These are phyloP conservation scores for Grallaria varia DNA, from an alignment of 2,113 vertebrate genomes.

Conservation along the genomic window DNA sequence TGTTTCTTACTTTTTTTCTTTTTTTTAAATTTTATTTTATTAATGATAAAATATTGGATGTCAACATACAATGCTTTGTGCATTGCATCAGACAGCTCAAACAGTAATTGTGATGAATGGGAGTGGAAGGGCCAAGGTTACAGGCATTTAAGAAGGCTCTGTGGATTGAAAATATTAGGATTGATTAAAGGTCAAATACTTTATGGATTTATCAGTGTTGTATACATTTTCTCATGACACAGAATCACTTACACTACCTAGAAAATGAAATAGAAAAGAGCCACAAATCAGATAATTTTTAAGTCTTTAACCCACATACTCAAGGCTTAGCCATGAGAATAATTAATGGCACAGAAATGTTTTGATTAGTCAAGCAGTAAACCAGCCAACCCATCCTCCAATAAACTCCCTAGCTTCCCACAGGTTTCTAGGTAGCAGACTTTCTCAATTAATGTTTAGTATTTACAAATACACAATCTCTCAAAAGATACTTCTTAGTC, in stretches of 20 bases:
- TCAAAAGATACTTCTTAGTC: neutral
- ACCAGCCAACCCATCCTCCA: neutral
- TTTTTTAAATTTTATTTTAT: slow-evolving; percentile 45
- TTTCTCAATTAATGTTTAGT: neutral
- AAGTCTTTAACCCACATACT: slow-evolving; percentile 1
- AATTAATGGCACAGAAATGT: slow-evolving; percentile 53
- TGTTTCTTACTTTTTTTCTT: slow-evolving; percentile 55
- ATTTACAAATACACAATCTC: neutral
- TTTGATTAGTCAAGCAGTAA: slow-evolving; percentile 49
- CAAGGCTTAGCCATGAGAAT: neutral
- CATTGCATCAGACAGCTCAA: slow-evolving; percentile 73
- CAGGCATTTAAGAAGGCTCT: slow-evolving; percentile 73
- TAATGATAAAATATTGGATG: slow-evolving; percentile 82
- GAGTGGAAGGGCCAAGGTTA: slow-evolving; percentile 67
- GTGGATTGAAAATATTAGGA: slow-evolving; percentile 77
- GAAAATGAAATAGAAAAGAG: slow-evolving; percentile 35
- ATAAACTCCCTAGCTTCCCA: neutral
- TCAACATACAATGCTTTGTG: slow-evolving; percentile 66
- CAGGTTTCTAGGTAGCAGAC: neutral
- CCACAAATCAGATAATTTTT: slow-evolving; percentile 51
- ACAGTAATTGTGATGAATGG: slow-evolving; percentile 81
- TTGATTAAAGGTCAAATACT: slow-evolving; percentile 83
- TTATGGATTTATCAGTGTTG: slow-evolving; percentile 77
- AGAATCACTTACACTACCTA: slow-evolving; percentile 49
- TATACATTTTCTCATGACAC: slow-evolving; percentile 68